Evolutionary conservation across 2,888 invertebrate species (phyloP).

Genomic region (Cotesia congregata): DNA sequence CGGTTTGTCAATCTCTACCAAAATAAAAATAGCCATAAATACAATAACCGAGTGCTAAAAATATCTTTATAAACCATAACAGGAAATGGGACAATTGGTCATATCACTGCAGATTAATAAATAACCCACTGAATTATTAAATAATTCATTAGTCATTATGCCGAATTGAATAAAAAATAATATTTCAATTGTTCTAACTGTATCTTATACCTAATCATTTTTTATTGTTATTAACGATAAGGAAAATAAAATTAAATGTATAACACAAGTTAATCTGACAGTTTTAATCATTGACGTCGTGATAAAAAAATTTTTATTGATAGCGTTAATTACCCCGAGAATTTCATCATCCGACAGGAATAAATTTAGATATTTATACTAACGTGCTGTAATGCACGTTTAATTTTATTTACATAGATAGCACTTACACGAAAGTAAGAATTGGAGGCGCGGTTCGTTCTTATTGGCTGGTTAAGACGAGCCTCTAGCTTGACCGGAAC

Average conservation of each 20-base stretch:
- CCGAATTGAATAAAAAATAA: constrained; percentile 1
- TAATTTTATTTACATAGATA: constrained; percentile 6
- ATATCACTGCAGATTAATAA: constrained; percentile 25
- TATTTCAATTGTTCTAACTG: constrained; percentile 3
- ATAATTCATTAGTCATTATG: constrained; percentile 6
- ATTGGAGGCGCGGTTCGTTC: constrained; percentile 38
- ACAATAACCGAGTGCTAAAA: neutral
- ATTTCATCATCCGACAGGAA: constrained; percentile 20
- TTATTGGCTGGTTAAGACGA: constrained; percentile 59
- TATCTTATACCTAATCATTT: constrained; percentile 6
- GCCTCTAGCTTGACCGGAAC: constrained; percentile 59
- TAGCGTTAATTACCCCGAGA: constrained; percentile 4
- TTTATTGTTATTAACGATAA: neutral
- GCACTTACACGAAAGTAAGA: constrained; percentile 9
- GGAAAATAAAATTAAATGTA: constrained; percentile 5
- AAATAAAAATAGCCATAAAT: neutral
- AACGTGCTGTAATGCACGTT: neutral
- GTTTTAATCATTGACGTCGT: neutral
- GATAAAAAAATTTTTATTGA: neutral
- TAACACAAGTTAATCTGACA: constrained; percentile 7
- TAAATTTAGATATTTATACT: constrained; percentile 3
- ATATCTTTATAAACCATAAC: neutral
- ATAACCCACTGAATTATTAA: constrained; percentile 12
- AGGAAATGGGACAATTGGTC: constrained; percentile 6
- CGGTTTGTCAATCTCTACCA: neutral